Percentiles rank a stretch among this genome's conserved stretches.
phyloP scores from a whole-genome alignment of 2,113 vertebrate species.

The Pelusios castaneus region DNA sequence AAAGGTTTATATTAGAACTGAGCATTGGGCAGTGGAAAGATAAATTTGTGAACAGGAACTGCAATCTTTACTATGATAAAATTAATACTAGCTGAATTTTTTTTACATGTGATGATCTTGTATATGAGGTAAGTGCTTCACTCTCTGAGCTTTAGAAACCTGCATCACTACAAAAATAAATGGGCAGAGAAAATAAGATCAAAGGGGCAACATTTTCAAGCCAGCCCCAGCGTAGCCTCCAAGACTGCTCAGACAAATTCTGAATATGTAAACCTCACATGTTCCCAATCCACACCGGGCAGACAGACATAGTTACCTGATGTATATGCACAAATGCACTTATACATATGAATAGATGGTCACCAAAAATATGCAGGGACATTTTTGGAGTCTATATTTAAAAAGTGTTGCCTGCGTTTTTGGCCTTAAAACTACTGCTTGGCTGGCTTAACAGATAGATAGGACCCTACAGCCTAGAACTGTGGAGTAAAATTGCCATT shows the following conservation, averaged over 20 bases:
- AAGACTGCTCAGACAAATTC: accelerated
- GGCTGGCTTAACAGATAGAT: neutral
- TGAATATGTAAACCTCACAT: neutral
- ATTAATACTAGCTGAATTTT: conserved; percentile 24
- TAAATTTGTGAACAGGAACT: neutral
- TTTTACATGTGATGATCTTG: neutral
- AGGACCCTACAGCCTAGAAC: neutral
- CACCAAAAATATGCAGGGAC: neutral
- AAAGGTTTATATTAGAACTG: conserved; percentile 9
- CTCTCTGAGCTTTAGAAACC: neutral
- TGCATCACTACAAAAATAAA: conserved; percentile 62
- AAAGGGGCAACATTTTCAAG: neutral
- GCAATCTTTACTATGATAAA: neutral
- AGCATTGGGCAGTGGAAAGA: neutral
- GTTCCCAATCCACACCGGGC: neutral
- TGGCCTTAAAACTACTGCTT: neutral
- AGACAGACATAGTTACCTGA: neutral
- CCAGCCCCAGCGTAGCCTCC: neutral
- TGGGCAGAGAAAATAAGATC: neutral
- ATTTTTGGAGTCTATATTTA: neutral
- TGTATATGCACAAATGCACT: neutral
- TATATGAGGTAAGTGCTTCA: conserved; percentile 62
- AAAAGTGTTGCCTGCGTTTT: neutral
- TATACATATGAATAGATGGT: neutral
- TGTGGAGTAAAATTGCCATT: neutral